phyloP scores from a whole-genome alignment of 2,888 invertebrate species.

The Dasysyrphus tricinctus region DNA sequence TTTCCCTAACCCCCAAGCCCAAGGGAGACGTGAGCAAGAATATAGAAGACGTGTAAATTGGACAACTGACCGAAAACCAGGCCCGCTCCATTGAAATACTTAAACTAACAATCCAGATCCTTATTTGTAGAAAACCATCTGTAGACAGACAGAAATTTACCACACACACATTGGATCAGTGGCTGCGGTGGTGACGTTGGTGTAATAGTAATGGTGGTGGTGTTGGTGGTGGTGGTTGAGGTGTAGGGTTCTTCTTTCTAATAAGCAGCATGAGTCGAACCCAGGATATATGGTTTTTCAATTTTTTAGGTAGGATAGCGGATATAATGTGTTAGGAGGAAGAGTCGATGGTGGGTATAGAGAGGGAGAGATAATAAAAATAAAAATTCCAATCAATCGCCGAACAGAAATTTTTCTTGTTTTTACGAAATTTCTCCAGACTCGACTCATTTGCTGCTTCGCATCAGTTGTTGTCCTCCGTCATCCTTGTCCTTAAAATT shows the following conservation, averaged over 20 bases:
- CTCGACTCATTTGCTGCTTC: conserved; percentile 70
- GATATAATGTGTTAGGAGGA: conserved; percentile 42
- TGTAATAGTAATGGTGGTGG: background rate
- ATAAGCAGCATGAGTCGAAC: conserved; percentile 53
- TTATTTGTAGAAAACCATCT: conserved; percentile 70
- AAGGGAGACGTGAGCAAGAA: conserved; percentile 65
- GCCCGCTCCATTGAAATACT: conserved; percentile 52
- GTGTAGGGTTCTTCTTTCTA: conserved; percentile 23
- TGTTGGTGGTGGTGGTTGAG: background rate
- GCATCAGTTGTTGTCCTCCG: conserved; percentile 12
- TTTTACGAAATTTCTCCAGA: conserved; percentile 65
- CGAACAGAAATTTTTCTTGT: conserved; percentile 75
- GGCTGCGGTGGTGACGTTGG: background rate
- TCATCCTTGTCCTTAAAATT: conserved; percentile 1
- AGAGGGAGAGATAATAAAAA: conserved; percentile 55
- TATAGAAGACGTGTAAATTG: conserved; percentile 70
- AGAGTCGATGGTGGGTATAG: background rate
- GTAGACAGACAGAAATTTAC: conserved; percentile 74
- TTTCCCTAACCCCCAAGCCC: background rate
- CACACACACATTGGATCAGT: conserved; percentile 46
- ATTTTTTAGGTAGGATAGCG: conserved; percentile 63
- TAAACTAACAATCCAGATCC: conserved; percentile 73
- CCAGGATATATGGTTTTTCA: conserved; percentile 67
- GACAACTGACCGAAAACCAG: conserved; percentile 66
- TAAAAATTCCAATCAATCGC: conserved; percentile 76